phyloP scores from a whole-genome alignment of 2,113 vertebrate species.

The sheep (Ovis aries) region ARS-UI_Ramb_v3.0 NC_056056.1:44262001-44262500 shows the following conservation, averaged over 20 bases:
- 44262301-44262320: neutral
- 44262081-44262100: neutral
- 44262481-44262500: neutral
- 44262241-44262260: neutral
- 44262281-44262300: neutral
- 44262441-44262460: neutral
- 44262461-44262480: neutral
- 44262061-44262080: neutral
- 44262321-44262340: neutral
- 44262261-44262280: neutral
- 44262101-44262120: neutral
- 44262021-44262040: neutral
- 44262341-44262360: neutral
- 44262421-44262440: neutral
- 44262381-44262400: neutral
- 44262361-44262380: neutral
- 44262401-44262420: neutral
- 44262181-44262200: neutral
- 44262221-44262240: neutral
- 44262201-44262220: neutral
- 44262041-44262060: neutral
- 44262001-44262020: neutral
- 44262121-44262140: neutral
- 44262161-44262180: neutral
- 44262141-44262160: neutral